Evolutionary conservation across 2,797 vertebrate genomes (phyloP), one percentile per base, ranked within the genome.

Genomic region (Oryzias dopingdopingensis): DNA sequence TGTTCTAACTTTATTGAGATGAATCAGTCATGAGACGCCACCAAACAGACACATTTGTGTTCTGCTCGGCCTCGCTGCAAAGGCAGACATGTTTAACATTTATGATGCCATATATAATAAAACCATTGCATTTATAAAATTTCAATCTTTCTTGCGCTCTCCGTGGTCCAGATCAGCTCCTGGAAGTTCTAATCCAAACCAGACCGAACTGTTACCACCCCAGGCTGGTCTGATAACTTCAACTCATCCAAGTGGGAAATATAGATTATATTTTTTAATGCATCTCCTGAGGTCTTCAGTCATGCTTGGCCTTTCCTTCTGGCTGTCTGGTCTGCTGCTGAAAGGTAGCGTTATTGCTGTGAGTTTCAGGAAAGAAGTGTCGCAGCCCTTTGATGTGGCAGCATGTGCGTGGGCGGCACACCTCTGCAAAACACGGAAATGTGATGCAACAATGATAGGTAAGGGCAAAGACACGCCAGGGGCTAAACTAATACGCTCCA

Each of bases 371-470:
- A 80, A 66, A 74, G 67, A 64, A 75, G 76, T 70, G 74, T 67
- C 14, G 70, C 65, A 66, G 79, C 70, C 81, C 89, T 91, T 89
- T 91, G 86, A 91, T 89, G 88, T 90, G 89, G 90, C 88, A 88
- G 89, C 84, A 80, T n/a, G 72, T 56, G 78, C 53, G 67, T 84
- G 77, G 69, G 80, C 64, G 59, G 68, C 68, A 70, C 74, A 83
- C 80, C 77, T 85, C 83, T 70, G 80, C 77, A 74, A 75, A 79
- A 83, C 83, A 86, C 79, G 85, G 77, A 80, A 86, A 84, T 75
- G 80, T 80, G 84, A 83, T 82, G 79, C 82, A 78, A 81, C 66
- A 72, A 64, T 63, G 72, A 85, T 81, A 80, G 77, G 78, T 76
- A 67, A 67, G 72, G 65, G 62, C 68, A 77, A 86, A 57, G 85